A percentile compares a stretch with the other conserved stretches of the same genome.
These are phyloP conservation scores for Oncorhynchus masou DNA, from an alignment of 2,113 vertebrate genomes.

Conservation along the genomic window DNA sequence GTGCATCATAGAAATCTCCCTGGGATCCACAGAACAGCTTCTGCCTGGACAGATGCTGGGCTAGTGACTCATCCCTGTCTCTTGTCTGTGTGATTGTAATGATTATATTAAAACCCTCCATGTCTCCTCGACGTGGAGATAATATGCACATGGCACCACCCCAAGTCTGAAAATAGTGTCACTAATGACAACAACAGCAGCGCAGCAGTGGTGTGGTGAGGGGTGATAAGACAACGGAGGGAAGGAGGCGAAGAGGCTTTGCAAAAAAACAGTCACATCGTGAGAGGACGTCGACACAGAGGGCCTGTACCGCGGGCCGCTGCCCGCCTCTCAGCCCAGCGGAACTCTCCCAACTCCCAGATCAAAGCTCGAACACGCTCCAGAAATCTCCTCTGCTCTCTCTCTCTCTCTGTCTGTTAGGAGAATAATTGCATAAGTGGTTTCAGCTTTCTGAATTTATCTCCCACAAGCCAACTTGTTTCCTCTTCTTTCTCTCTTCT, in stretches of 20 bases:
- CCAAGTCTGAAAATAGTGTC: slow-evolving; percentile 2
- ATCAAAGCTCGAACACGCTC: not conserved
- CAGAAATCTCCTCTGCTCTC: not conserved
- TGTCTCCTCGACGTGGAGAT: not conserved
- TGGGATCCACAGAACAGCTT: not conserved
- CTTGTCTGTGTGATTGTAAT: slow-evolving; percentile 1
- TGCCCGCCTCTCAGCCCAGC: not conserved
- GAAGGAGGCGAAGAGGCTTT: not conserved
- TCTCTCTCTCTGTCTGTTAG: not conserved
- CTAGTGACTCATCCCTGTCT: not conserved
- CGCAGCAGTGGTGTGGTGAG: not conserved
- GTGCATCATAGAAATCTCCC: not conserved
- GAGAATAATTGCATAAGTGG: not conserved
- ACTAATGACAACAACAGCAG: not conserved
- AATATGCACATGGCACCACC: slow-evolving; percentile 1
- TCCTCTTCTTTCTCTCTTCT: slow-evolving; percentile 1
- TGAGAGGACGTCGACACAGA: not conserved
- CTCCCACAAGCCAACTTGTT: not conserved
- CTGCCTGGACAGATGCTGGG: not conserved
- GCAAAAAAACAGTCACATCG: not conserved
- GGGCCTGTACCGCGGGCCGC: not conserved
- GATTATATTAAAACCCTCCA: slow-evolving; percentile 6
- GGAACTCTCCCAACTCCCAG: not conserved
- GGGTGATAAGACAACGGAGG: not conserved
- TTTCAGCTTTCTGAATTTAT: not conserved